A percentile compares a stretch with the other conserved stretches of the same genome.
Evolutionary conservation across 2,888 invertebrate species (phyloP).

Genomic region (Aleiodes testaceus): DNA sequence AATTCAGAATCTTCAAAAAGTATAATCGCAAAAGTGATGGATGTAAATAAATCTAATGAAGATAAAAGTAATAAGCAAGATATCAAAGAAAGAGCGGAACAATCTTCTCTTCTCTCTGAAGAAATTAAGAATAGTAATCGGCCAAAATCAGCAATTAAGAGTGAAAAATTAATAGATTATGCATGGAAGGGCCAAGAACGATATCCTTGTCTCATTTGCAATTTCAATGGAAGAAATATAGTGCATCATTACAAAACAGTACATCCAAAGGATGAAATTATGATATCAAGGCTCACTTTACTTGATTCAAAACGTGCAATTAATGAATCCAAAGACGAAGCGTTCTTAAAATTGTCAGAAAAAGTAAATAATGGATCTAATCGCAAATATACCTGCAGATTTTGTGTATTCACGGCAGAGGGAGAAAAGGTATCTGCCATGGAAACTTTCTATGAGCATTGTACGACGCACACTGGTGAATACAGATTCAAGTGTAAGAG

Average conservation of each 20-base stretch:
- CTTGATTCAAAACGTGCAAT: constrained; percentile 75
- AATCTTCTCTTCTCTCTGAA: not conserved
- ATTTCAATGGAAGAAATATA: constrained; percentile 77
- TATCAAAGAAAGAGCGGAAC: not conserved
- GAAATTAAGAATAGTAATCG: constrained; percentile 45
- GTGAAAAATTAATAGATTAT: constrained; percentile 57
- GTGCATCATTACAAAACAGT: constrained; percentile 79
- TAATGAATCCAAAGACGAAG: constrained; percentile 74
- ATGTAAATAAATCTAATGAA: not conserved
- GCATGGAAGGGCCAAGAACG: constrained; percentile 61
- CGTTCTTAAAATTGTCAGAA: constrained; percentile 59
- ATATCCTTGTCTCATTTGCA: constrained; percentile 78
- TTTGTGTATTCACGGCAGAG: constrained; percentile 62
- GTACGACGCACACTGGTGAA: constrained; percentile 86
- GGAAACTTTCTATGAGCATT: constrained; percentile 81
- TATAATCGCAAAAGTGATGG: not conserved
- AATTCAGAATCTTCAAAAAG: no score
- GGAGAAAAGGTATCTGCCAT: constrained; percentile 54
- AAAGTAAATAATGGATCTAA: constrained; percentile 39
- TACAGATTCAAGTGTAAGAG: constrained; percentile 79
- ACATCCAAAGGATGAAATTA: constrained; percentile 80
- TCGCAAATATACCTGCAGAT: constrained; percentile 64
- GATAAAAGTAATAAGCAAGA: not conserved
- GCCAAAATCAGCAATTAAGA: constrained; percentile 56
- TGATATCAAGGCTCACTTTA: constrained; percentile 77